Base-by-base conservation (phyloP, 2,797 vertebrate genomes). In the Pelobates cultripes region DNA sequence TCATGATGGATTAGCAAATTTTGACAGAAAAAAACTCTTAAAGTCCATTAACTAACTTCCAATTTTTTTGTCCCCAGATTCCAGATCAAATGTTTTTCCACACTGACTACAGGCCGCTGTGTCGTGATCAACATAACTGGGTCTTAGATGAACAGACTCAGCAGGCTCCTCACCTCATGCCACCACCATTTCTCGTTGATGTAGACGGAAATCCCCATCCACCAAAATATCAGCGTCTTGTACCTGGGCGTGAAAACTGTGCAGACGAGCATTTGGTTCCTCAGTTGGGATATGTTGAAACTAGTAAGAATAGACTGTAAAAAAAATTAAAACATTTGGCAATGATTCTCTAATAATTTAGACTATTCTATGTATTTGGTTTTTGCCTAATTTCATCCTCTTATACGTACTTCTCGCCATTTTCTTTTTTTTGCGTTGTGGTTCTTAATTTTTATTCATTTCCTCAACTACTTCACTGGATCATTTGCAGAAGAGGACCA, bases 11-110 rank as follows among this genome's bases (percentile, higher is more conserved):
- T 28, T 28, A 28, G 28, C 28, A 28, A 28, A 28, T 2, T 28
- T 28, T 28, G 28, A 28, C 28, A 28, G 28, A 28, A 28, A 28
- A 28, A 28, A 28, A n/a, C n/a, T n/a, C n/a, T n/a, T n/a, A n/a
- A n/a, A n/a, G n/a, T 47, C 1, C 45, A 4, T 47, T 47, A 9
- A 4, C 45, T 47, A 47, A 47, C 45, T 3, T 10, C 47, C 47
- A 5, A 5, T 10, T 63, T 78, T 67, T 0, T 10, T 84, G 85
- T 78, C 86, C 86, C 57, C 87, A 99, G 98, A 97, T 99, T 90
- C 98, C 98, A 81, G 98, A 99, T 89, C 97, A 99, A 91, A 95
- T 99, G 91, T 99, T 99, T 91, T 99, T 99, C 90, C 98, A 99
- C 89, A 99, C 98, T 7, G 98, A 99, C 90, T 99, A 99, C 82